Percentiles rank a stretch among this genome's conserved stretches.
Conservation (phyloP, 2,888 invertebrate species). For the Acheta domesticus region DNA sequence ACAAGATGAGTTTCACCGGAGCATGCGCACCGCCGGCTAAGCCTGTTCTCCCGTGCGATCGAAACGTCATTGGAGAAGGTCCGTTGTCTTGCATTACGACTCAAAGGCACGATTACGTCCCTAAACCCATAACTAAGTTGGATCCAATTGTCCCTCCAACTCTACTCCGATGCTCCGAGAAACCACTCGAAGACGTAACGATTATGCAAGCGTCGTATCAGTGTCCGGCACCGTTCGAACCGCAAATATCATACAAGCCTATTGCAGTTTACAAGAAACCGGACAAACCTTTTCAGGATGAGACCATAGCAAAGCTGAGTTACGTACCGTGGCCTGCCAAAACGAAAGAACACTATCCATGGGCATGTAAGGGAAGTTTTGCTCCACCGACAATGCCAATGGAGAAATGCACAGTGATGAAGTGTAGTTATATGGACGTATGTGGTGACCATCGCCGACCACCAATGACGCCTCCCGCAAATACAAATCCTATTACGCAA, state of each 20-base stretch:
- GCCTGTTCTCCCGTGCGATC: neutral
- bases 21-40: neutral
- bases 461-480: neutral
- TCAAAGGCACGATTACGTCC: neutral
- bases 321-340: neutral
- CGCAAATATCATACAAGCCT: neutral
- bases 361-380: neutral
- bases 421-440: neutral
- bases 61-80: slow-evolving; percentile 18
- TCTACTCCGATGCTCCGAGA: neutral
- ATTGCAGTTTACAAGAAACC: neutral
- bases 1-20: neutral
- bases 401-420: neutral
- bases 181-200: neutral
- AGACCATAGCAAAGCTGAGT: slow-evolving; percentile 19
- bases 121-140: neutral
- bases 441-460: neutral
- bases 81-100: neutral
- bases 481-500: neutral
- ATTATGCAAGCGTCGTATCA: neutral
- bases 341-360: slow-evolving; percentile 5
- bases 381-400: neutral
- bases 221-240: neutral
- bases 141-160: neutral
- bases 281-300: neutral